Base-by-base conservation (phyloP, 2,113 vertebrate species). In the Hippolais icterina region DNA sequence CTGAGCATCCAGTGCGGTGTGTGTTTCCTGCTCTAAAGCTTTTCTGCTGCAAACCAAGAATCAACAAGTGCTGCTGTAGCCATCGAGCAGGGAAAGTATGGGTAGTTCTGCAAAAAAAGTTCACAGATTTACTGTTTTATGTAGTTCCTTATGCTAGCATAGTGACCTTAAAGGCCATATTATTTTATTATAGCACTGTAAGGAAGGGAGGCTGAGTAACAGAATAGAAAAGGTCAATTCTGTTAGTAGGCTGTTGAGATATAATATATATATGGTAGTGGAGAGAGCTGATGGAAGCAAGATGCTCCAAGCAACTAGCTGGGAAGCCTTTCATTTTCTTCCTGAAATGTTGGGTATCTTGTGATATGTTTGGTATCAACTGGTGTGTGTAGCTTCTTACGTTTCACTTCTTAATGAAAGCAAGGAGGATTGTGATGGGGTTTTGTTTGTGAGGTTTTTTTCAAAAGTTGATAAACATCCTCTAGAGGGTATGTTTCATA, bases 51-150 rank as follows among this genome's bases (percentile, higher is more conserved):
- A n/a, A 77, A 22, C 17, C 2, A 10, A 27, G 63, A 75, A 66
- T 81, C 93, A 96, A 90, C 92, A 95, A 89, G 92, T 92, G 75
- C 56, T n/a, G 12, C 46, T 83, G 24, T 46, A 37, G 47, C 23
- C 17, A 21, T 11, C 3, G 41, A 65, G 29, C 19, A 24, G 46
- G 39, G 27, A 47, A 60, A 27, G 7, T 6, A 2, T 5, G 4
- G 10, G 6, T 41, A 41, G 57, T 28, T 33, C 20, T 66, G 0
- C 35, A 31, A 24, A 3, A n/a, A 16, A 10, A 24, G 17, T 47
- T 41, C 11, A 20, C 12, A 31, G 12, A 4, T 56, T 44, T 17
- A 18, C 24, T 53, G 10, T 6, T 77, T 29, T 31, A 5, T 44
- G 15, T 63, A 50, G 52, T 52, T 69, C 15, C 2, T 5, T 53